Evolutionary conservation across 1,140 invertebrate species (phyloP).

Genomic region (Polyergus mexicanus): DNA sequence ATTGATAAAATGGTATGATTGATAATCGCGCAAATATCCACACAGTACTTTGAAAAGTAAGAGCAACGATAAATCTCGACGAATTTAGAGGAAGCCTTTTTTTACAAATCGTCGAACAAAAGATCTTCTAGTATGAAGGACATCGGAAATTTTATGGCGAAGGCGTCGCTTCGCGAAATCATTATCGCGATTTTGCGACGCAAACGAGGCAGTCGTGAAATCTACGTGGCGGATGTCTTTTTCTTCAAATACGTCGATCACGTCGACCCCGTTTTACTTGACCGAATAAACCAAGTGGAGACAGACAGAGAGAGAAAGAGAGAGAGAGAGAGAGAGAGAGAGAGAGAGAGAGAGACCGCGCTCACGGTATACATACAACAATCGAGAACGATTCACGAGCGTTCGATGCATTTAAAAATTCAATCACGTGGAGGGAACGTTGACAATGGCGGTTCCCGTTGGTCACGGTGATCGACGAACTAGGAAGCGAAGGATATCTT

Average conservation of each 20-base stretch:
- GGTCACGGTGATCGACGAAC: constrained; percentile 64
- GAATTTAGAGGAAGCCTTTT: not conserved
- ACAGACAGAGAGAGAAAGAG: too few relatives aligned
- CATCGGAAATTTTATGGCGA: not conserved
- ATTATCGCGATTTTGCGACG: constrained; percentile 48
- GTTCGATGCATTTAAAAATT: constrained; percentile 56
- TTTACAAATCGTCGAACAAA: not conserved
- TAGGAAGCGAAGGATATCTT: constrained; percentile 70
- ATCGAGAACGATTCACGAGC: constrained; percentile 22
- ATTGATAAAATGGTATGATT: not conserved
- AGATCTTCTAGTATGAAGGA: not conserved
- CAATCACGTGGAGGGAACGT: constrained; percentile 58
- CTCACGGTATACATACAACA: not conserved
- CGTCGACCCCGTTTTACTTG: constrained; percentile 64
- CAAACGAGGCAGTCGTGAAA: constrained; percentile 13
- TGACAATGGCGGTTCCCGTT: constrained; percentile 49
- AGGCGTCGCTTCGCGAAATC: not conserved
- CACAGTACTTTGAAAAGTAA: not conserved
- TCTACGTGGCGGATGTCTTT: constrained; percentile 50
- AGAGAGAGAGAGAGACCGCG: not conserved
- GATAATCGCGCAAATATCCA: not conserved
- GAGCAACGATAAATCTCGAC: not conserved
- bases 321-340: too few relatives aligned
- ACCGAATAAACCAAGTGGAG: constrained; percentile 46
- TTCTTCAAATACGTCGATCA: constrained; percentile 46